Evolutionary conservation across 2,888 invertebrate species (phyloP).

Genomic region (Drosophila maculinotata): DNA sequence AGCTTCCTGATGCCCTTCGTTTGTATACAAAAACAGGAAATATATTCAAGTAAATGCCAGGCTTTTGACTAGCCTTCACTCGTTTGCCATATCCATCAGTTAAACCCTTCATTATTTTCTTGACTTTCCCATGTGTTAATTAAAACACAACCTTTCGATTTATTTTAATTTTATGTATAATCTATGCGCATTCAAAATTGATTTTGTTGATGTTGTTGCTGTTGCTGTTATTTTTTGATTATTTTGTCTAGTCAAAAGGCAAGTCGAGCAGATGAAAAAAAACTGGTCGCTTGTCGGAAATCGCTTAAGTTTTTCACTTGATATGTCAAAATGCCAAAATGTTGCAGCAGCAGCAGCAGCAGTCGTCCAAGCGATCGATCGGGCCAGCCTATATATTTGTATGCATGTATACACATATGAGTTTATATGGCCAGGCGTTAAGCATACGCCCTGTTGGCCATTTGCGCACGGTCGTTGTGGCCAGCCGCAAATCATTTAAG

Average conservation of each 20-base stretch:
- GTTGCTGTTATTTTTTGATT: not conserved
- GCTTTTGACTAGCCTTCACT: not conserved
- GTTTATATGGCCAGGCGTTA: slow-evolving; percentile 45
- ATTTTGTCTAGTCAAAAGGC: slow-evolving; percentile 18
- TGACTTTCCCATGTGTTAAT: slow-evolving; percentile 27
- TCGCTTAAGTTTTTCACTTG: slow-evolving; percentile 70
- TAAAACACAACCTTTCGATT: slow-evolving; percentile 49
- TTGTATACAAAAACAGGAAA: slow-evolving; percentile 14
- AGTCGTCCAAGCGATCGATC: slow-evolving; percentile 22
- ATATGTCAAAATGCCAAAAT: slow-evolving; percentile 75
- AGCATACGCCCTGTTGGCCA: slow-evolving; percentile 74
- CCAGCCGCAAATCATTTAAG: slow-evolving; percentile 71
- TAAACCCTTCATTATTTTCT: slow-evolving; percentile 23
- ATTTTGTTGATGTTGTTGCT: slow-evolving; percentile 17
- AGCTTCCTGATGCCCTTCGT: not conserved
- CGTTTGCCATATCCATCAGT: not conserved
- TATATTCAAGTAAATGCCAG: not conserved
- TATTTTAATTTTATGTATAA: slow-evolving; percentile 58
- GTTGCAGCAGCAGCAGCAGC: slow-evolving; percentile 36
- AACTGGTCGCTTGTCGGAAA: slow-evolving; percentile 75
- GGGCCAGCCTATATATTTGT: slow-evolving; percentile 29
- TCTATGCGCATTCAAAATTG: slow-evolving; percentile 61
- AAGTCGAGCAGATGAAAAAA: slow-evolving; percentile 24
- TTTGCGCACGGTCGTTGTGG: slow-evolving; percentile 52
- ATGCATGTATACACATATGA: slow-evolving; percentile 1